Evolutionary conservation across 2,113 vertebrate genomes (phyloP).

Genomic region (Microcebus lehilahytsara): DNA sequence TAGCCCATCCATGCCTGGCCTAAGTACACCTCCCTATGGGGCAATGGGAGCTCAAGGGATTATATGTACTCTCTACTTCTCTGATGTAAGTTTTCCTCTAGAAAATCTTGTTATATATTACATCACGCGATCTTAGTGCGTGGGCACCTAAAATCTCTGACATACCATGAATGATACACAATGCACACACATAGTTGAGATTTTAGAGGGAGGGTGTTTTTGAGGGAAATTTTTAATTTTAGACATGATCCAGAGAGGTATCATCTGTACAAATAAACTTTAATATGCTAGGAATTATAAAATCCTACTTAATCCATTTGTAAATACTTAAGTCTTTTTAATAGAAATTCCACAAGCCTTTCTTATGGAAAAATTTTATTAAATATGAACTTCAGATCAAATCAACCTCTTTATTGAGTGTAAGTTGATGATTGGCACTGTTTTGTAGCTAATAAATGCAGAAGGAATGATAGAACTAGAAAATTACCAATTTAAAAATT

Average conservation of each 20-base stretch:
- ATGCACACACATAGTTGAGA: background rate
- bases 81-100: background rate
- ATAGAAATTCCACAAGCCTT: background rate
- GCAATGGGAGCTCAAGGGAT: background rate
- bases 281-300: slow-evolving; percentile 10
- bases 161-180: background rate
- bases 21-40: background rate
- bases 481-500: slow-evolving; percentile 23
- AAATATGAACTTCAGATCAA: slow-evolving; percentile 39
- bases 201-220: background rate
- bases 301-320: slow-evolving; percentile 25
- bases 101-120: background rate
- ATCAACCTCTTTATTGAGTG: slow-evolving; percentile 26
- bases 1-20: background rate
- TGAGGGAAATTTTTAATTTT: slow-evolving; percentile 52
- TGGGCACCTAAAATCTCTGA: background rate
- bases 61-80: background rate
- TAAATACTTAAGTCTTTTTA: slow-evolving; percentile 22
- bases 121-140: background rate
- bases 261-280: slow-evolving; percentile 30
- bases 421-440: background rate
- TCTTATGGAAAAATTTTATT: slow-evolving; percentile 42
- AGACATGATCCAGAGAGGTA: background rate
- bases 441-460: slow-evolving; percentile 12
- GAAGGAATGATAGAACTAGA: background rate